Percentiles rank a stretch among this genome's conserved stretches.
Conservation (phyloP, 1,140 invertebrate genomes). For the Cyclina sinensis region DNA sequence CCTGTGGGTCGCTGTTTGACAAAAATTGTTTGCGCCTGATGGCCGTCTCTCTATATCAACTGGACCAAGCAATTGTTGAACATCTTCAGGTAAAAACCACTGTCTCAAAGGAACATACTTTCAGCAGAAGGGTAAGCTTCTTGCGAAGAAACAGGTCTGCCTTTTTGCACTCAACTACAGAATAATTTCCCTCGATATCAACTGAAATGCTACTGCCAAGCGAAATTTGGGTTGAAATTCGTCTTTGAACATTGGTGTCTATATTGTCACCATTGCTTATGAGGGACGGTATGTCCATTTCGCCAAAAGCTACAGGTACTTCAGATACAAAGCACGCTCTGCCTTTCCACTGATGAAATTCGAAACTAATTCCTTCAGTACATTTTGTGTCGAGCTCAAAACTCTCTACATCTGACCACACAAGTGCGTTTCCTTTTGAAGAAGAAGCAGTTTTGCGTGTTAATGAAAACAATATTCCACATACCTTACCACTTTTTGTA, state of each 20-base stretch:
- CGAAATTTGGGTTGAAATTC: not conserved
- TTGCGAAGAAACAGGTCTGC: not conserved
- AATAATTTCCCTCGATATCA: not conserved
- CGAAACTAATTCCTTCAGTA: not conserved
- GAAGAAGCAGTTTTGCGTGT: not conserved
- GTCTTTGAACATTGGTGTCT: not conserved
- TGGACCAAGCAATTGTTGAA: conserved; percentile 77
- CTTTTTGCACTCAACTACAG: not conserved
- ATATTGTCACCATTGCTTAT: not conserved
- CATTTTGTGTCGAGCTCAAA: not conserved
- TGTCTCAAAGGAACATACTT: conserved; percentile 57
- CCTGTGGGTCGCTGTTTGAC: conserved; percentile 76
- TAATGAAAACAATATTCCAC: not conserved
- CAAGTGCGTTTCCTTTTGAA: not conserved
- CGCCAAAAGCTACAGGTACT: not conserved
- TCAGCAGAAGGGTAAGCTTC: not conserved
- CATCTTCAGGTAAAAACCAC: conserved; percentile 73
- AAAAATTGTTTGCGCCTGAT: conserved; percentile 68
- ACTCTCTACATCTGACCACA: not conserved
- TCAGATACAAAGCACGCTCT: not conserved
- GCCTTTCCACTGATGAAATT: not conserved
- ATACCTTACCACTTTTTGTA: not conserved
- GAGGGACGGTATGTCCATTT: not conserved
- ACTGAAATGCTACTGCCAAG: not conserved
- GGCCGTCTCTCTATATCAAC: conserved; percentile 69